Percentiles rank a stretch among this genome's conserved stretches.
Conservation (phyloP, 2,797 vertebrate genomes). For the Aulostomus chinensis region DNA sequence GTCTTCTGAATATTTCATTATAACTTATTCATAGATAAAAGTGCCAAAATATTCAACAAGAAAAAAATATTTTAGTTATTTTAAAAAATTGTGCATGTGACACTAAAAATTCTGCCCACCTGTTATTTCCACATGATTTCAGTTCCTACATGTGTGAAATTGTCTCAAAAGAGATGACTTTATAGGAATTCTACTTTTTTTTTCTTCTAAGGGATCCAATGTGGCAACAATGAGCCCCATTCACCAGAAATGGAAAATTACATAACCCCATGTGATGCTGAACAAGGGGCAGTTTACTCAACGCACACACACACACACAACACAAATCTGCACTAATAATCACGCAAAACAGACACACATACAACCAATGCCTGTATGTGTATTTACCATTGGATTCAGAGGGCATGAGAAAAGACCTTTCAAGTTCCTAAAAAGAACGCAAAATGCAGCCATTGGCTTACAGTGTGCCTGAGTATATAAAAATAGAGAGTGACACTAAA, state of each 20-base stretch:
- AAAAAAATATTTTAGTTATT: too few relatives aligned
- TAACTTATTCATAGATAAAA: too few relatives aligned
- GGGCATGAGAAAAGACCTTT: slow-evolving; percentile 40
- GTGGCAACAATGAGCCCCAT: slow-evolving; percentile 63
- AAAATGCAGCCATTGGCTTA: slow-evolving; percentile 27
- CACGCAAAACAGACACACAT: slow-evolving; percentile 1
- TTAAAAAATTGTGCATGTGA: too few relatives aligned
- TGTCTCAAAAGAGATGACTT: slow-evolving; percentile 37
- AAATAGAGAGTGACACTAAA: slow-evolving; percentile 20
- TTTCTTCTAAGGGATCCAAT: slow-evolving; percentile 43
- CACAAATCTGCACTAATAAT: slow-evolving; percentile 22
- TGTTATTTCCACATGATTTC: slow-evolving; percentile 22
- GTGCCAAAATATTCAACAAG: too few relatives aligned
- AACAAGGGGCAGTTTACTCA: slow-evolving; percentile 42
- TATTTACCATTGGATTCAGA: slow-evolving; percentile 35
- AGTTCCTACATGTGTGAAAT: slow-evolving; percentile 31
- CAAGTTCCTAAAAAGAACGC: slow-evolving; percentile 25
- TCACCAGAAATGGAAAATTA: slow-evolving; percentile 62
- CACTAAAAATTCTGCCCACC: neutral
- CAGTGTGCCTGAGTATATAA: slow-evolving; percentile 4
- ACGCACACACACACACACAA: slow-evolving; percentile 14
- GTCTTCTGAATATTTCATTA: too few relatives aligned
- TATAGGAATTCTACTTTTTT: slow-evolving; percentile 48
- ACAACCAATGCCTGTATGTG: slow-evolving; percentile 11
- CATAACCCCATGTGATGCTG: slow-evolving; percentile 49